Conservation (phyloP, 2,113 vertebrate genomes). For the Papio anubis region DNA sequence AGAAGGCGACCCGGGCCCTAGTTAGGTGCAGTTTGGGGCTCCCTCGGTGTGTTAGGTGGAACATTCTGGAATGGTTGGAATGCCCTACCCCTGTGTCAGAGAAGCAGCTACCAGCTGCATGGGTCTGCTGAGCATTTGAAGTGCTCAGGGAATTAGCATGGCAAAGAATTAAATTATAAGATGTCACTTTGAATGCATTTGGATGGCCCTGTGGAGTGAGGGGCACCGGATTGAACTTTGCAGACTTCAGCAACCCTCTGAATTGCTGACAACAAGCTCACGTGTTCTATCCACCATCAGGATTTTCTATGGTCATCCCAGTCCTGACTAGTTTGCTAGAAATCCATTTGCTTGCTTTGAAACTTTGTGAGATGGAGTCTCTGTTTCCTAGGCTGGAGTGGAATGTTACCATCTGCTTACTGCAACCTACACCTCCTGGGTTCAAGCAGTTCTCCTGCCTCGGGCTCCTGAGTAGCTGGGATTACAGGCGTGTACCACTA, state of each 20-base stretch:
- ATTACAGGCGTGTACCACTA: background rate
- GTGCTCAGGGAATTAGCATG: background rate
- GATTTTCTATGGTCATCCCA: background rate
- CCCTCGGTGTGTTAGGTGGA: background rate
- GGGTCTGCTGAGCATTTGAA: background rate
- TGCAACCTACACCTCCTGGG: background rate
- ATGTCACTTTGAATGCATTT: background rate
- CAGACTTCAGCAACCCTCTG: background rate
- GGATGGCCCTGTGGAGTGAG: background rate
- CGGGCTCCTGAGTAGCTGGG: background rate
- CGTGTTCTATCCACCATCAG: background rate
- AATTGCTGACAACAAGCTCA: background rate
- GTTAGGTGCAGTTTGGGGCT: background rate
- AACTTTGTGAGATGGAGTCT: background rate
- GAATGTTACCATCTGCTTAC: background rate
- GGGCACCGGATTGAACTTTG: rapidly evolving
- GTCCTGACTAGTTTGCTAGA: background rate
- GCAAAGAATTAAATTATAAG: background rate
- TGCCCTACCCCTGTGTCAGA: too few relatives aligned
- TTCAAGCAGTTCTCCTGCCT: background rate
- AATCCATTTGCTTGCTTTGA: background rate
- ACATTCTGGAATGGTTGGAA: background rate
- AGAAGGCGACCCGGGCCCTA: background rate
- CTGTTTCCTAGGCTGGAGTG: background rate
- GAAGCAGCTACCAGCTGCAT: rapidly evolving